Evolutionary conservation across 2,113 vertebrate species (phyloP), one percentile per base, ranked within the genome.

Genomic region (Phaethornis superciliosus): DNA sequence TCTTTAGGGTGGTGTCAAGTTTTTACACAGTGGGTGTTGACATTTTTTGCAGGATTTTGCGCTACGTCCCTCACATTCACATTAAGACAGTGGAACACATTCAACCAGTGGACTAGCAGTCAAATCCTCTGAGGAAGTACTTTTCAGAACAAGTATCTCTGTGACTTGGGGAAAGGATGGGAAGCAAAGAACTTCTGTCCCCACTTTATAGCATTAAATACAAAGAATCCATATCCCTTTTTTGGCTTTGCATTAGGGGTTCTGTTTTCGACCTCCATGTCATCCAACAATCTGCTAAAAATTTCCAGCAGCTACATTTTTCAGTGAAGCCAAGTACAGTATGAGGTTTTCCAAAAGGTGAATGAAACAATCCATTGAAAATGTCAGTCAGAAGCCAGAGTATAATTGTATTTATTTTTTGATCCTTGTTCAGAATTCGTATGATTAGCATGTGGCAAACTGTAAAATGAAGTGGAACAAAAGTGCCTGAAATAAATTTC

Each of bases 401-500:
- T n/a, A 58, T 88, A 89, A 85, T 93, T 89, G 89, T 92, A 89
- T 95, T 96, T 92, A 59, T 22, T 90, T 96, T 97, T 85, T 95
- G 76, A 85, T 93, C 89, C 63, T 85, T 8, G 5, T 93, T 94
- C 89, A 93, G 80, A 89, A 92, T 93, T 90, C 55, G 33, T 80
- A 59, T 93, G 89, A 96, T 92, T 96, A 95, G 85, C 83, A 96
- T 78, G 81, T 96, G 94, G 85, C 22, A 68, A 96, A 94, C 83
- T 90, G 90, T 95, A 95, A 94, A 96, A 96, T 1, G 69, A 93
- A 95, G 83, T 95, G 91, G 88, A 97, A 94, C 74, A 96, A 95
- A 96, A 94, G 81, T 52, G 91, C 82, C 89, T 96, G 92, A 97
- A 96, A 97, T 97, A 97, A 96, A 94, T 95, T 96, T 97, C 88